Percentiles rank a stretch among this genome's conserved stretches.
Evolutionary conservation across 2,113 vertebrate genomes (phyloP).

Genomic region (Aphelocoma coerulescens): DNA sequence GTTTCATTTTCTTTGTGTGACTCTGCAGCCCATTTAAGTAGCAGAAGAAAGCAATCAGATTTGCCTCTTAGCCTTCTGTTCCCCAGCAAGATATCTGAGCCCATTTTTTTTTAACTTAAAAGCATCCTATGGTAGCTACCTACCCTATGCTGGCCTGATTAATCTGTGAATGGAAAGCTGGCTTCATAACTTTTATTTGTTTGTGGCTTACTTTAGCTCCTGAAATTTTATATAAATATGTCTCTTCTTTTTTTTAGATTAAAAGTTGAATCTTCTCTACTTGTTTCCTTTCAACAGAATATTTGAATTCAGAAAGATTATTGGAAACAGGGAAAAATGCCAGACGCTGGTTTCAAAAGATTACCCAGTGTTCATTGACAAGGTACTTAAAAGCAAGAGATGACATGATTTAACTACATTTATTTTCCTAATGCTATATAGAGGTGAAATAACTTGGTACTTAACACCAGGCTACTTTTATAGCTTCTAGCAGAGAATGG

Average conservation of each 20-base stretch:
- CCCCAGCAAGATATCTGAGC: neutral
- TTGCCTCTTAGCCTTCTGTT: neutral
- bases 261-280: slow-evolving; percentile 32
- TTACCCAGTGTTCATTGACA: slow-evolving; percentile 91
- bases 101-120: neutral
- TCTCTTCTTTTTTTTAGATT: slow-evolving; percentile 16
- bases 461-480: neutral
- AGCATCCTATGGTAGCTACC: neutral
- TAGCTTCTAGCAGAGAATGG: neutral
- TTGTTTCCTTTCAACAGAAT: slow-evolving; percentile 78
- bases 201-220: neutral
- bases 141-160: neutral
- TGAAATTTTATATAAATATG: neutral
- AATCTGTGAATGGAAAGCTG: neutral
- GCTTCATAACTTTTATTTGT: neutral
- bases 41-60: neutral
- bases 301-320: slow-evolving; percentile 94
- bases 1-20: neutral
- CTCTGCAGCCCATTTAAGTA: neutral
- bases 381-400: slow-evolving; percentile 75
- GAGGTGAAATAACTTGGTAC: neutral
- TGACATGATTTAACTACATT: neutral
- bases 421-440: neutral
- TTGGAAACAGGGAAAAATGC: slow-evolving; percentile 92
- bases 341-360: slow-evolving; percentile 87